phyloP scores from a whole-genome alignment of 2,888 invertebrate genomes.

The Pollenia labialis region DNA sequence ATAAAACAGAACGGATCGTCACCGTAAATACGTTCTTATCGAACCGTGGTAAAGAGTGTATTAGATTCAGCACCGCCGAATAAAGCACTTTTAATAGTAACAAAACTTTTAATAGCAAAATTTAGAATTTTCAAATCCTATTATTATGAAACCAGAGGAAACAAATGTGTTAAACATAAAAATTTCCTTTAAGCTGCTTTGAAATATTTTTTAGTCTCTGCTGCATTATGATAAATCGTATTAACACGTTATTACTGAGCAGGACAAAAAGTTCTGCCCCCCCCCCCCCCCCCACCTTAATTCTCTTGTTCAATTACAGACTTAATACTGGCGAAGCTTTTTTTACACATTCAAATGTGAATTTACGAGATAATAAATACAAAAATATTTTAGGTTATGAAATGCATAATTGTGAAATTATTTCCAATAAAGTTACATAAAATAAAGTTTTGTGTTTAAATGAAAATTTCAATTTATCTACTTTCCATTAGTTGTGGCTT shows the following conservation, averaged over 20 bases:
- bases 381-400: not conserved
- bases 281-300: too few relatives aligned
- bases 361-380: not conserved
- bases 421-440: not conserved
- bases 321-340: not conserved
- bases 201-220: not conserved
- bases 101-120: too few relatives aligned
- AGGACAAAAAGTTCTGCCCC: too few relatives aligned
- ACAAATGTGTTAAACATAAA: not conserved
- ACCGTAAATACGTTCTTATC: too few relatives aligned
- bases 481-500: not conserved
- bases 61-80: too few relatives aligned
- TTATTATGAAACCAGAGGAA: not conserved
- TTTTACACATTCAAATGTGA: not conserved
- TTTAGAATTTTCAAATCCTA: too few relatives aligned
- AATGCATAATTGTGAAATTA: not conserved
- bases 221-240: not conserved
- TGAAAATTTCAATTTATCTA: conserved; percentile 8
- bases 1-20: too few relatives aligned
- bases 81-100: too few relatives aligned
- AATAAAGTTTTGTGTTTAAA: not conserved
- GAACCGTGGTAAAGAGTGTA: too few relatives aligned
- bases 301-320: too few relatives aligned
- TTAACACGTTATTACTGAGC: not conserved
- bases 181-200: not conserved